Conservation (phyloP, 2,113 vertebrate species). For the Pontoporia blainvillei region DNA sequence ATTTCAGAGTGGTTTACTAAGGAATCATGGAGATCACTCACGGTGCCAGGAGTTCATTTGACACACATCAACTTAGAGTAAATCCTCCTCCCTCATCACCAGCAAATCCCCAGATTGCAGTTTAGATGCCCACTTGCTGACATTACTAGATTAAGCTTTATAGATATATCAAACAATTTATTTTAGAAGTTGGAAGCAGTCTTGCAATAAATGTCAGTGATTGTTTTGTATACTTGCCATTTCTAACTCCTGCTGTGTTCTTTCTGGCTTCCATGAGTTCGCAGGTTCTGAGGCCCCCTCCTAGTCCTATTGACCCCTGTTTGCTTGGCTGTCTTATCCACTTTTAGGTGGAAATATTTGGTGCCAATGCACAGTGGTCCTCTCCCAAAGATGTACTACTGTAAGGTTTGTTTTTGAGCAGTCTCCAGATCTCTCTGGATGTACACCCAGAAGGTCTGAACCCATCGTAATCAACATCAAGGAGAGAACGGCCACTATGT, state of each 20-base stretch:
- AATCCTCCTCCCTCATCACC: conserved; percentile 67
- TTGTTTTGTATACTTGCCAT: neutral
- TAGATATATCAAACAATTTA: conserved; percentile 52
- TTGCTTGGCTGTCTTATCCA: neutral
- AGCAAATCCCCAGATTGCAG: conserved; percentile 68
- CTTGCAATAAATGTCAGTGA: conserved; percentile 20
- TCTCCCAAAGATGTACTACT: neutral
- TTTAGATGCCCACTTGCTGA: conserved; percentile 61
- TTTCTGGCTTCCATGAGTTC: neutral
- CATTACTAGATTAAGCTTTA: conserved; percentile 58
- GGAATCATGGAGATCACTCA: conserved; percentile 58
- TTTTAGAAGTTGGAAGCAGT: conserved; percentile 52
- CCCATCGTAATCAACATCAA: neutral
- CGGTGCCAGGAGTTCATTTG: conserved; percentile 66
- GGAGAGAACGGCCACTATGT: neutral
- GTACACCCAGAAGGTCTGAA: neutral
- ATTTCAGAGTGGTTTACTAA: conserved; percentile 22
- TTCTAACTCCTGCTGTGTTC: neutral
- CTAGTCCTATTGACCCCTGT: neutral
- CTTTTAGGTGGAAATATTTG: neutral
- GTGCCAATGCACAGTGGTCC: neutral
- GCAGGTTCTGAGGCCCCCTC: neutral
- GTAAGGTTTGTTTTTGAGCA: neutral
- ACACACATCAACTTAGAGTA: conserved; percentile 35
- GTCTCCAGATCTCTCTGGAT: neutral